Evolutionary conservation across 2,888 invertebrate species (phyloP).

Genomic region (Eueremaeus valkanovi): DNA sequence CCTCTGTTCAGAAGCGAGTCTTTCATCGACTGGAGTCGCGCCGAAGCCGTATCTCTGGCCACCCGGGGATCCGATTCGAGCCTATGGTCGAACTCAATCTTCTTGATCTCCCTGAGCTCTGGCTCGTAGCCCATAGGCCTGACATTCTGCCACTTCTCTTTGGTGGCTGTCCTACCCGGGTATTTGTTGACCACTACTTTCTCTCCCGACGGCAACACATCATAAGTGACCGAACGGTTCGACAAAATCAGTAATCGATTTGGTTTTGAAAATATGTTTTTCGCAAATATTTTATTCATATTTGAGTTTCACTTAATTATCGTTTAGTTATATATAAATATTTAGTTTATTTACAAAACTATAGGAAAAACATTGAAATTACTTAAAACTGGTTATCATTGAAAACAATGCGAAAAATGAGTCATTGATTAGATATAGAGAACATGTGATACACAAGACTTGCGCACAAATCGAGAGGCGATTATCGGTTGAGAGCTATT

Average conservation of each 20-base stretch:
- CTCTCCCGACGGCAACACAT: slow-evolving; percentile 30
- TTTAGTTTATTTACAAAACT: background rate
- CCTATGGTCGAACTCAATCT: slow-evolving; percentile 30
- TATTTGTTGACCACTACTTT: slow-evolving; percentile 35
- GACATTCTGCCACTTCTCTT: slow-evolving; percentile 38
- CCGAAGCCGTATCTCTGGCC: slow-evolving; percentile 30
- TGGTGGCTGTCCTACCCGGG: background rate
- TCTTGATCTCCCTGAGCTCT: slow-evolving; percentile 11
- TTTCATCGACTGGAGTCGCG: slow-evolving; percentile 17
- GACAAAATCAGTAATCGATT: background rate
- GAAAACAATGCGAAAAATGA: background rate
- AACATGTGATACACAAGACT: slow-evolving; percentile 6
- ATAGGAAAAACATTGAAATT: background rate
- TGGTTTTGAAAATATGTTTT: background rate
- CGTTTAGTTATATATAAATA: no score
- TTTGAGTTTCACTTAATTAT: no score
- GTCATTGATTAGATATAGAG: background rate
- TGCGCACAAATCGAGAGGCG: background rate
- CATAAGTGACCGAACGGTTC: slow-evolving; percentile 11
- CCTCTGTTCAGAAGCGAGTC: slow-evolving; percentile 1
- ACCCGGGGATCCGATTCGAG: slow-evolving; percentile 34
- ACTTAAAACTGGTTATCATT: background rate
- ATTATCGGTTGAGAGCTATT: background rate
- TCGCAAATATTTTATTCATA: background rate
- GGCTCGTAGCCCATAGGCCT: slow-evolving; percentile 31